Percentiles rank a stretch among this genome's conserved stretches.
These are phyloP conservation scores for Heteropelma amictum DNA, from an alignment of 2,888 invertebrate species.

Conservation along the genomic window DNA sequence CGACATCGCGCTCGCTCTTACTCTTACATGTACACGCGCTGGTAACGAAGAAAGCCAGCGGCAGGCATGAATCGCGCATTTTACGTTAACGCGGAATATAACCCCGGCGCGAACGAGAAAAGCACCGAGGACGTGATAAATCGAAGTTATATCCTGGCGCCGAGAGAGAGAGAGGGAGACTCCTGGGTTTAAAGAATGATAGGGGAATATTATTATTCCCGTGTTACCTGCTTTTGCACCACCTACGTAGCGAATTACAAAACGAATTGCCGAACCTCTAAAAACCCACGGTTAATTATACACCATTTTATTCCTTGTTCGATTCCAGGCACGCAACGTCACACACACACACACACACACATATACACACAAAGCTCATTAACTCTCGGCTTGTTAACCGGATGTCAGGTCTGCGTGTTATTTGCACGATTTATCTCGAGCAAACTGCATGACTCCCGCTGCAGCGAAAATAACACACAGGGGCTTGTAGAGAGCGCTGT, in stretches of 20 bases:
- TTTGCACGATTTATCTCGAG: too few species aligned
- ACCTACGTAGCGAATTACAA: not conserved
- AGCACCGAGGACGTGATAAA: conserved; percentile 59
- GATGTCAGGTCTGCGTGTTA: too few species aligned
- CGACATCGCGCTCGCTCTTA: too few species aligned
- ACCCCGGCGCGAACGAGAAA: conserved; percentile 23
- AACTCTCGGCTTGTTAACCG: too few species aligned
- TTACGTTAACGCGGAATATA: conserved; percentile 40
- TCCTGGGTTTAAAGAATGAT: conserved; percentile 60
- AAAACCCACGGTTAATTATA: not conserved
- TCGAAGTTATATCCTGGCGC: conserved; percentile 44
- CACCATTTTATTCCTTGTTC: too few species aligned
- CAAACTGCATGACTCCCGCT: too few species aligned
- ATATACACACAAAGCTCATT: too few species aligned
- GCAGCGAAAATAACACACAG: too few species aligned
- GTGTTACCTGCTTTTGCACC: not conserved
- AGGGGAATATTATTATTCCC: conserved; percentile 69
- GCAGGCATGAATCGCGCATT: conserved; percentile 33
- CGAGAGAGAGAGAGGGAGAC: too few species aligned
- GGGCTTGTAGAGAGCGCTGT: too few species aligned
- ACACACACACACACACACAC: too few species aligned
- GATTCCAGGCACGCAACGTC: too few species aligned
- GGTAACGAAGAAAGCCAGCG: conserved; percentile 18
- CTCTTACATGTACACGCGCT: conserved; percentile 34
- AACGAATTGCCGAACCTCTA: conserved; percentile 1